Conservation (phyloP, 2,888 invertebrate species). For the Aleiodes testaceus region DNA sequence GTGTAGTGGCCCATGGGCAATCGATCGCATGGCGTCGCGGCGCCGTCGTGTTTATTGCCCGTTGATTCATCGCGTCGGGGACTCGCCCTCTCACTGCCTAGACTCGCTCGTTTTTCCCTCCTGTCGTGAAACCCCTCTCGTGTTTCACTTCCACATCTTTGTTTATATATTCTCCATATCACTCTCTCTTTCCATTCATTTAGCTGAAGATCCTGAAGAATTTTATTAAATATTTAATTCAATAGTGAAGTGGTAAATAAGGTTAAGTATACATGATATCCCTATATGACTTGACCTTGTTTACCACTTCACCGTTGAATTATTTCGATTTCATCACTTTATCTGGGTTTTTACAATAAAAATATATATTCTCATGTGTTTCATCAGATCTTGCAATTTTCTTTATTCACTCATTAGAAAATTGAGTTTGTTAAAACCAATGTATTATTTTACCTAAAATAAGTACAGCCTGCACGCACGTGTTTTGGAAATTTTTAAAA, state of each 20-base stretch:
- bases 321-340: no score
- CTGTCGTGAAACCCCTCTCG: constrained; percentile 13
- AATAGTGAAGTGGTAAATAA: no score
- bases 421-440: no score
- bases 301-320: no score
- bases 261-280: no score
- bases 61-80: constrained; percentile 52
- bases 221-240: no score
- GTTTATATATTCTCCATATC: constrained; percentile 18
- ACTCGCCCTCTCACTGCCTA: constrained; percentile 25
- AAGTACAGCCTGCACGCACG: constrained; percentile 2
- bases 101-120: constrained; percentile 16
- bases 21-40: constrained; percentile 50
- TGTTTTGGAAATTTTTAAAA: constrained; percentile 19
- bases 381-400: no score
- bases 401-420: no score
- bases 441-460: background rate
- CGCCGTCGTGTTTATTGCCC: constrained; percentile 52
- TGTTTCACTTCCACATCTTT: constrained; percentile 30
- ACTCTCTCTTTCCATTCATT: constrained; percentile 30
- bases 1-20: constrained; percentile 36
- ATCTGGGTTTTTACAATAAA: no score
- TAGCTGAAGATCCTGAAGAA: background rate
- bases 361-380: no score
- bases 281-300: no score